Conservation (phyloP, 2,888 invertebrate genomes). For the Limnephilus auricula region DNA sequence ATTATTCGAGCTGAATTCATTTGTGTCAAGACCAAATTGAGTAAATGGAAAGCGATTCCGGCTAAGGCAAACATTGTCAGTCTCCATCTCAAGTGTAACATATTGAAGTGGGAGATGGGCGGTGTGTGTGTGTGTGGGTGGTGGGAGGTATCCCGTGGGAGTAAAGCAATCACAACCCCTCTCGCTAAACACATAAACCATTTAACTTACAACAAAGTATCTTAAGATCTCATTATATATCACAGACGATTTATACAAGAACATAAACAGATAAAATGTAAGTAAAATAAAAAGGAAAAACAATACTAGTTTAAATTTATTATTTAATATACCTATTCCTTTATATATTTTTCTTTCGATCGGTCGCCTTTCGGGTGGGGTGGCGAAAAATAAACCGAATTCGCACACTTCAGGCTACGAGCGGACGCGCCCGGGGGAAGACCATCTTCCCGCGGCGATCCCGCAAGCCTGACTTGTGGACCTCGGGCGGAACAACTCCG, state of each 20-base stretch:
- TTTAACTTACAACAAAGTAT: slow-evolving; percentile 65
- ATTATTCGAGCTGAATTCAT: not conserved
- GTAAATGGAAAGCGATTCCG: not conserved
- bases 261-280: slow-evolving; percentile 53
- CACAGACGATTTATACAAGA: slow-evolving; percentile 65
- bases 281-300: slow-evolving; percentile 50
- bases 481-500: not conserved
- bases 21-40: not conserved
- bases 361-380: slow-evolving; percentile 42
- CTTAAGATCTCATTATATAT: slow-evolving; percentile 66
- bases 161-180: slow-evolving; percentile 7
- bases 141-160: not conserved
- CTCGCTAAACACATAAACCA: slow-evolving; percentile 53
- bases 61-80: not conserved
- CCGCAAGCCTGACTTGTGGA: slow-evolving; percentile 18
- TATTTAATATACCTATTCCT: slow-evolving; percentile 58
- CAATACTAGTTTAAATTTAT: slow-evolving; percentile 57
- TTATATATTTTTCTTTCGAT: slow-evolving; percentile 45
- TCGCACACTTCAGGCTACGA: slow-evolving; percentile 20
- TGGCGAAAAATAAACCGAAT: slow-evolving; percentile 39
- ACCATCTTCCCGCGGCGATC: not conserved
- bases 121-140: too few species aligned
- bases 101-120: not conserved
- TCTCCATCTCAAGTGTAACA: not conserved
- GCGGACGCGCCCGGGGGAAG: not conserved